These are phyloP conservation scores for Oscheius sp. DNA, from an alignment of 2,888 invertebrate genomes.

Conservation along the genomic window DNA sequence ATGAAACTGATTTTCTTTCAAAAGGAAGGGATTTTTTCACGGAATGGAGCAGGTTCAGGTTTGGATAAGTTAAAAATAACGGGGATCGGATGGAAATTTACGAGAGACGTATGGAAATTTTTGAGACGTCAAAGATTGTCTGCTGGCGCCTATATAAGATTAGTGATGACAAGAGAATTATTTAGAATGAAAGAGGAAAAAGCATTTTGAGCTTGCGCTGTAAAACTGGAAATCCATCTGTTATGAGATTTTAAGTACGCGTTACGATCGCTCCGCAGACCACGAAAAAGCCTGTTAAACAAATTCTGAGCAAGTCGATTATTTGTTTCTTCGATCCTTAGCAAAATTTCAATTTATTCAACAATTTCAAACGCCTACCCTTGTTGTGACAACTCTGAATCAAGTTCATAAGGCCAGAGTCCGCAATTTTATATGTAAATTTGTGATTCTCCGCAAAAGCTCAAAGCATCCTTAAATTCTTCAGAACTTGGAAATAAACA, in stretches of 20 bases:
- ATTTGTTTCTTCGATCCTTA: neutral
- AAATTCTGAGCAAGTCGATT: neutral
- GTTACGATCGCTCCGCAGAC: neutral
- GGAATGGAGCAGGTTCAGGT: constrained; percentile 41
- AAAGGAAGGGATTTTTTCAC: constrained; percentile 33
- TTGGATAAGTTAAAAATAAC: neutral
- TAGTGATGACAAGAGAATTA: no score
- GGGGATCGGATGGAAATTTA: neutral
- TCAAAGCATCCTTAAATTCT: no score
- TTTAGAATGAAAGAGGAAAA: no score
- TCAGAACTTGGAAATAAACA: constrained; percentile 14
- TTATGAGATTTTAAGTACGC: neutral
- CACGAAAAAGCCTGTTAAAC: constrained; percentile 13
- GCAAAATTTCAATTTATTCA: neutral
- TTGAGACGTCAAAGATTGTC: neutral
- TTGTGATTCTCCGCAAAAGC: no score
- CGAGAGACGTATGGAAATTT: neutral
- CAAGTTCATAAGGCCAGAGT: neutral
- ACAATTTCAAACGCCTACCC: neutral
- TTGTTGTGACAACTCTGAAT: neutral
- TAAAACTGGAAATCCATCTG: neutral
- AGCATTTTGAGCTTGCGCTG: no score
- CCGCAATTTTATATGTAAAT: no score
- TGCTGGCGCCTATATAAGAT: neutral
- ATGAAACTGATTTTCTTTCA: constrained; percentile 39